phyloP scores from a whole-genome alignment of 2,797 vertebrate species.

The Serranus cabrilla region DNA sequence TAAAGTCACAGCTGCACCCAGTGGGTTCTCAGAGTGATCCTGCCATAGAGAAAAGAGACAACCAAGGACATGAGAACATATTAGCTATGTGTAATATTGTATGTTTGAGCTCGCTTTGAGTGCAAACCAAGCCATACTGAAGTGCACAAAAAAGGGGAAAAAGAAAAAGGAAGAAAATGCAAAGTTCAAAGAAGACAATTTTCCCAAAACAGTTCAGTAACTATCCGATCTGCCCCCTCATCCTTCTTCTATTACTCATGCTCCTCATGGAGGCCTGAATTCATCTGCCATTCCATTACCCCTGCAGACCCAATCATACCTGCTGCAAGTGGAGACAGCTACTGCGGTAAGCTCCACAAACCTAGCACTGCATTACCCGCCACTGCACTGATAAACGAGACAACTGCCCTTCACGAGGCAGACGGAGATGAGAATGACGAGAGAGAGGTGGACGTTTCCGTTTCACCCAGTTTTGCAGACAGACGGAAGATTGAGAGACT shows the following conservation, averaged over 20 bases:
- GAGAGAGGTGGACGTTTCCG: constrained; percentile 30
- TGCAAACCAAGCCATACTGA: constrained; percentile 7
- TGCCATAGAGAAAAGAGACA: constrained; percentile 61
- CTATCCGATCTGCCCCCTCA: constrained; percentile 14
- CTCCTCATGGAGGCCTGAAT: constrained; percentile 63
- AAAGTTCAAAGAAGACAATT: constrained; percentile 31
- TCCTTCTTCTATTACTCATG: constrained; percentile 52
- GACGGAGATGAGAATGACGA: constrained; percentile 38
- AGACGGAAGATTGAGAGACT: constrained; percentile 8
- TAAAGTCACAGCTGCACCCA: constrained; percentile 96
- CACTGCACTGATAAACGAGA: constrained; percentile 57
- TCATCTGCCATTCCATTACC: constrained; percentile 60
- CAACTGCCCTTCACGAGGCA: constrained; percentile 49
- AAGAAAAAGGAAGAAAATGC: not conserved
- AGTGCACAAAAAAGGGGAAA: constrained; percentile 16
- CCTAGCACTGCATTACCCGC: constrained; percentile 36
- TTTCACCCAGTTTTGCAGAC: constrained; percentile 30
- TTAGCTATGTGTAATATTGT: not conserved
- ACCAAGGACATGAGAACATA: constrained; percentile 1
- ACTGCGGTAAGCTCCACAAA: constrained; percentile 52
- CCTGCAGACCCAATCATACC: constrained; percentile 69
- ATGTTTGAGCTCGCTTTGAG: not conserved
- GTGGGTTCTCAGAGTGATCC: constrained; percentile 98
- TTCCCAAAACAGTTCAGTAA: constrained; percentile 44
- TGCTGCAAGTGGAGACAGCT: constrained; percentile 48